Conservation (phyloP, 2,797 vertebrate genomes). For the Takifugu rubripes region DNA sequence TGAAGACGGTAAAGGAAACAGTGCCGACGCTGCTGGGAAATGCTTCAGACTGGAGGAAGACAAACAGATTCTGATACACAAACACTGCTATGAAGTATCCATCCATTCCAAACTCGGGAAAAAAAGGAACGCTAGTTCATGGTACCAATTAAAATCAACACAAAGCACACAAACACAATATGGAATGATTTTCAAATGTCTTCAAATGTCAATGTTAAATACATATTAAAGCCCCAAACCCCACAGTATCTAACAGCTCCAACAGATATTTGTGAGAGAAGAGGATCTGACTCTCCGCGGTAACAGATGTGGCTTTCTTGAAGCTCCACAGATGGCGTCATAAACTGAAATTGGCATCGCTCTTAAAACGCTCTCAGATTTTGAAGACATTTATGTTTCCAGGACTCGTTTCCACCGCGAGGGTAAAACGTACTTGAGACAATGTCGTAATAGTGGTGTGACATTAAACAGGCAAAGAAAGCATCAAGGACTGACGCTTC, state of each 20-base stretch:
- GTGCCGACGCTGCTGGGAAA: no score
- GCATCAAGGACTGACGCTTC: slow-evolving; percentile 18
- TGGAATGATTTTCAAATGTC: background rate
- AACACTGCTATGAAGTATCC: no score
- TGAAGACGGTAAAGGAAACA: no score
- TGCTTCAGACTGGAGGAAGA: no score
- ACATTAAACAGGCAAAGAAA: slow-evolving; percentile 48
- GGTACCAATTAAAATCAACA: no score
- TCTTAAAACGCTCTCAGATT: slow-evolving; percentile 72
- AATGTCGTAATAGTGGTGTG: slow-evolving; percentile 27
- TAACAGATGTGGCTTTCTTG: slow-evolving; percentile 64
- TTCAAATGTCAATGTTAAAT: background rate
- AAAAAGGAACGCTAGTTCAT: no score
- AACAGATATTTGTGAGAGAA: slow-evolving; percentile 63
- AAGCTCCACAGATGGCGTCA: slow-evolving; percentile 79
- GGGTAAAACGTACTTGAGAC: slow-evolving; percentile 57
- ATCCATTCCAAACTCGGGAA: no score
- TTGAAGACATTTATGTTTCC: slow-evolving; percentile 67
- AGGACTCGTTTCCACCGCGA: slow-evolving; percentile 65
- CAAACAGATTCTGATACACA: no score
- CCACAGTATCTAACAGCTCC: background rate
- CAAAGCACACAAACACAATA: background rate
- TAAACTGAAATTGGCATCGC: slow-evolving; percentile 72
- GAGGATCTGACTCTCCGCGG: slow-evolving; percentile 55
- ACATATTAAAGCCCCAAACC: background rate